Percentiles rank a stretch among this genome's conserved stretches.
Conservation (phyloP, 2,797 vertebrate species). For the Poecilia velifera region DNA sequence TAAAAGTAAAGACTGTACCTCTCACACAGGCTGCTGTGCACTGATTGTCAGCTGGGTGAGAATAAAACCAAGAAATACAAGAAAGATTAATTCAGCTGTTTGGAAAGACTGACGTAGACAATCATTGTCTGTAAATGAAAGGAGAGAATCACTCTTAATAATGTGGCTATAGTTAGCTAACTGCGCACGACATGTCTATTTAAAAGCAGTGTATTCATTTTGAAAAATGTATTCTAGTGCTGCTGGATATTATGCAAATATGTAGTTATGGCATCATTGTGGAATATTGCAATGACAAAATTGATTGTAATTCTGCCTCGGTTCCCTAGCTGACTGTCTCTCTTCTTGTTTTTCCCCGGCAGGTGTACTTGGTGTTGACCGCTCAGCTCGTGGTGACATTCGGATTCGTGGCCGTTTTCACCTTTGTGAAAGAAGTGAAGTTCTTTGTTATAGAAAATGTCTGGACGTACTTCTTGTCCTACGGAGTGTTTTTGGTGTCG, state of each 20-base stretch:
- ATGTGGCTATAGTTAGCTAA: background rate
- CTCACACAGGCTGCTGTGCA: background rate
- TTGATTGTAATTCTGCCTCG: background rate
- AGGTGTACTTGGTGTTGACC: slow-evolving; percentile 93
- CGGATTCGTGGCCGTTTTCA: slow-evolving; percentile 90
- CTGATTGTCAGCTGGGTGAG: background rate
- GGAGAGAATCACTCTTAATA: background rate
- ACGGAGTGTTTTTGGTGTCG: slow-evolving; percentile 86
- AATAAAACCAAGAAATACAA: background rate
- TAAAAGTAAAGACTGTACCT: background rate
- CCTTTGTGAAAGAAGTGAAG: slow-evolving; percentile 84
- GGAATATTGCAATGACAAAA: background rate
- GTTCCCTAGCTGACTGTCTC: no score
- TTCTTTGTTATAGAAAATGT: slow-evolving; percentile 80
- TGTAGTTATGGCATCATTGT: background rate
- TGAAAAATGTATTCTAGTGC: background rate
- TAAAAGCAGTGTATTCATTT: background rate
- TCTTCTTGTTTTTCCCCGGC: slow-evolving; percentile 7
- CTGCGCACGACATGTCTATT: background rate
- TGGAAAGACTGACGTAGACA: background rate
- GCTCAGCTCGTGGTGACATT: slow-evolving; percentile 89
- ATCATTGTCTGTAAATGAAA: background rate
- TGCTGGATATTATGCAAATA: background rate
- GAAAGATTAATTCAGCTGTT: background rate
- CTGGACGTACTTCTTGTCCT: slow-evolving; percentile 91